Base-by-base conservation (phyloP, 2,113 vertebrate species). In the Osmerus mordax region DNA sequence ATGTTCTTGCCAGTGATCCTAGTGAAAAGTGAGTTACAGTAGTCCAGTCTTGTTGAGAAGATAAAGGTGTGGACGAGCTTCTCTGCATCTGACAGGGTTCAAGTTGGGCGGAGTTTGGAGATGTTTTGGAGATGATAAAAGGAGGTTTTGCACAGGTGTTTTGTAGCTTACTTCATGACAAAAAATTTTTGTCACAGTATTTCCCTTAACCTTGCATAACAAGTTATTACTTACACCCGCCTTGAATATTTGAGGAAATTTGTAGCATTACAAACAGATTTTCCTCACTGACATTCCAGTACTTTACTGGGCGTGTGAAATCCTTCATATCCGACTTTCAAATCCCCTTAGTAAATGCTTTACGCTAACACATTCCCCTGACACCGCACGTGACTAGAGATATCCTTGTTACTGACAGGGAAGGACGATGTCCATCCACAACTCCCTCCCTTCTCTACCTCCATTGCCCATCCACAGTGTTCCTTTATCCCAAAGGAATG, bases 351-450 rank as follows among this genome's bases (percentile, higher is more conserved):
- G 64, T 67, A 78, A 65, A 77, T 65, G 63, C 25, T 54, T 55
- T 58, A 13, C 52, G 51, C 59, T 54, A 63, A 74, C 65, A 25
- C 32, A 21, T 80, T 80, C 72, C 64, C 60, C 64, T 28, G 18
- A 65, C 65, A 36, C 4, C 70, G 65, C 71, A 16, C 77, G 79
- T 81, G 81, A 85, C 64, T 52, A 23, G 61, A 77, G 74, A 83
- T 83, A 69, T 81, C 83, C 83, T 84, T 86, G 75, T 47, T 29
- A 23, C 72, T 88, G 87, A 84, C 82, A 81, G 84, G 54, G 72
- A 77, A 88, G 87, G 86, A 60, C 56, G 21, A 67, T 70, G 62
- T 79, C 71, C 19, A 3, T 51, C 56, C 18, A 52, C 58, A 23
- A 9, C 2, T 56, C 54, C 15, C 11, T 0, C 58, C n/a, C 21